Base-by-base conservation (phyloP, 1,140 invertebrate genomes). In the Drosophila lacteicornis region DNA sequence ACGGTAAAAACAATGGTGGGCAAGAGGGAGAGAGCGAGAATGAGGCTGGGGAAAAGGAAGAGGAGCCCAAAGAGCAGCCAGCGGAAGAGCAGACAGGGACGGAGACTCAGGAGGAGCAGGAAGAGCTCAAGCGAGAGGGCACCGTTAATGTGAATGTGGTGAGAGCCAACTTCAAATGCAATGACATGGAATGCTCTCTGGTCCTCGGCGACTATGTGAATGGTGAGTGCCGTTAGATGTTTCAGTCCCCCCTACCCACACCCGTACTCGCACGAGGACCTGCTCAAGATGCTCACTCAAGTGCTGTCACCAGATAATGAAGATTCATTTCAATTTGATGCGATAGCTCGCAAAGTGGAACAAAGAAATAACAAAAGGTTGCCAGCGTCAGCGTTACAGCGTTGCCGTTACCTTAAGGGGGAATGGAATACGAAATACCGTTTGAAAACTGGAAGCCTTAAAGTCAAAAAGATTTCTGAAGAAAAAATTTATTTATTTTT, bases 121-220 rank as follows among this genome's bases (percentile, higher is more conserved):
- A 55, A 15, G 58, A 43, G 53, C 13, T 40, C 4, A 79, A 74
- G 22, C 33, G 71, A 59, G 77, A 56, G 43, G 57, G 45, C 30
- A 70, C 42, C 53, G 74, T 79, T 66, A 79, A 59, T 56, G 60
- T 78, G 43, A 82, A 71, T 56, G 49, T 82, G 57, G 80, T 82
- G 66, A 73, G 74, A 51, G 70, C 80, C 22, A 83, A 83, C 68
- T 83, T 83, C 25, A 75, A 83, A 60, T 83, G 80, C 76, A 70
- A 83, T 49, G 80, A 83, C 65, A 75, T 83, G 81, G 80, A 83
- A 66, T 83, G 80, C 66, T 83, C 81, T 25, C 66, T 83, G 19
- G 62, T 83, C 30, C 62, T 83, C 43, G 70, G 70, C 25, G 81
- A 83, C 70, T 83, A 83, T 59, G 80, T 83, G 15, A 83, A 83